Evolutionary conservation across 2,797 vertebrate species (phyloP).

Genomic region (Okamejei kenojei): DNA sequence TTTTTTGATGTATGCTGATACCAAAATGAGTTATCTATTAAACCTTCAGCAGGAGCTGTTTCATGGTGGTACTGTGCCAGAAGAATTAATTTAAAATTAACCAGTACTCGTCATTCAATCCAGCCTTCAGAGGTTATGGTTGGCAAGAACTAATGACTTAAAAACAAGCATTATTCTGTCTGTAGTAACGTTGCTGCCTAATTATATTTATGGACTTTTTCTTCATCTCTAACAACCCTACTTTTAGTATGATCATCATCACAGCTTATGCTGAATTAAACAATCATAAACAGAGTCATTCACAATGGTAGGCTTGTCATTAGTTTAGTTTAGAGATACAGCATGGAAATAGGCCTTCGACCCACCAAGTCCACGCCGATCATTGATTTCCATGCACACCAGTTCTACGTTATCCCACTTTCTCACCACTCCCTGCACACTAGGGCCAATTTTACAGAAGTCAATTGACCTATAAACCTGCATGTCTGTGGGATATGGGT

Average conservation of each 20-base stretch:
- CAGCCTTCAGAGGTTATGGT: neutral
- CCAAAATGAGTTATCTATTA: neutral
- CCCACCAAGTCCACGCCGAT: too few relatives aligned
- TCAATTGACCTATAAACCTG: too few relatives aligned
- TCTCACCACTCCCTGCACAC: too few relatives aligned
- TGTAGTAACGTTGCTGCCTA: neutral
- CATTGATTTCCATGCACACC: too few relatives aligned
- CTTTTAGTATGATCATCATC: slow-evolving; percentile 30
- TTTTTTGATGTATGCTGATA: neutral
- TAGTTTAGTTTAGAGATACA: neutral
- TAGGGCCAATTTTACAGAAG: too few relatives aligned
- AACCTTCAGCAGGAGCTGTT: neutral
- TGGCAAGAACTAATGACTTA: neutral
- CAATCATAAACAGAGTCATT: slow-evolving; percentile 12
- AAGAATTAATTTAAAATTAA: slow-evolving; percentile 30
- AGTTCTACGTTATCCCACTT: too few relatives aligned
- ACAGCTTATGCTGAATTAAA: slow-evolving; percentile 17
- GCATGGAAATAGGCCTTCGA: neutral
- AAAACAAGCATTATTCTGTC: slow-evolving; percentile 11
- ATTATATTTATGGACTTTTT: neutral
- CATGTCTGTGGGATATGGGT: too few relatives aligned
- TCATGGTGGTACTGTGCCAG: neutral
- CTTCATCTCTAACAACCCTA: neutral
- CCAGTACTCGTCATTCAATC: neutral
- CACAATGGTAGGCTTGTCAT: neutral